Evolutionary conservation across 2,797 vertebrate genomes (phyloP).

Genomic region (Eulemur coronatus): DNA sequence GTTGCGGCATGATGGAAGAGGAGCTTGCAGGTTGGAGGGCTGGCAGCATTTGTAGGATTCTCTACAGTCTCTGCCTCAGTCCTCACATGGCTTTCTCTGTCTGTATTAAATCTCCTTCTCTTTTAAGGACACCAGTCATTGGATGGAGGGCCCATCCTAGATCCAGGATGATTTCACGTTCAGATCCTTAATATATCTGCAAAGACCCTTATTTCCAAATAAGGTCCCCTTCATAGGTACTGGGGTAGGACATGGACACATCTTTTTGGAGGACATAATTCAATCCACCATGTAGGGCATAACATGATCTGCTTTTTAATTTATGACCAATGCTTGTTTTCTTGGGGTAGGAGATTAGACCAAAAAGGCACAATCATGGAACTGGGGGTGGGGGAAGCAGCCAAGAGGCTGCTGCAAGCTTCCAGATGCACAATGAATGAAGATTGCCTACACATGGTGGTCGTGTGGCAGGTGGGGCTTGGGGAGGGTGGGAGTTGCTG

Average conservation of each 20-base stretch:
- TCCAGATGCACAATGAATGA: neutral
- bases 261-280: neutral
- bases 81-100: neutral
- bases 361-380: neutral
- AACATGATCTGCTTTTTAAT: neutral
- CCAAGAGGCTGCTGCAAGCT: neutral
- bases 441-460: too few relatives aligned
- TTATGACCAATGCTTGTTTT: neutral
- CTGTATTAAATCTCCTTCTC: neutral
- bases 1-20: neutral
- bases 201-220: neutral
- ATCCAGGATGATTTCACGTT: neutral
- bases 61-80: neutral
- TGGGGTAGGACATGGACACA: neutral
- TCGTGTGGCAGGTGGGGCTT: rapidly evolving
- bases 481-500: too few relatives aligned
- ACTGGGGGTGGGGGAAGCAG: neutral
- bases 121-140: neutral
- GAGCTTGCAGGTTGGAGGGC: neutral
- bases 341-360: neutral
- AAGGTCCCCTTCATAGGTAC: neutral
- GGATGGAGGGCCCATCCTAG: neutral
- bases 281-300: neutral
- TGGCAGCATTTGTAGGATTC: neutral
- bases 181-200: neutral